A percentile compares a stretch with the other conserved stretches of the same genome.
These are phyloP conservation scores for Leptinotarsa haldemani DNA, from an alignment of 2,888 invertebrate species.

Conservation along the genomic window DNA sequence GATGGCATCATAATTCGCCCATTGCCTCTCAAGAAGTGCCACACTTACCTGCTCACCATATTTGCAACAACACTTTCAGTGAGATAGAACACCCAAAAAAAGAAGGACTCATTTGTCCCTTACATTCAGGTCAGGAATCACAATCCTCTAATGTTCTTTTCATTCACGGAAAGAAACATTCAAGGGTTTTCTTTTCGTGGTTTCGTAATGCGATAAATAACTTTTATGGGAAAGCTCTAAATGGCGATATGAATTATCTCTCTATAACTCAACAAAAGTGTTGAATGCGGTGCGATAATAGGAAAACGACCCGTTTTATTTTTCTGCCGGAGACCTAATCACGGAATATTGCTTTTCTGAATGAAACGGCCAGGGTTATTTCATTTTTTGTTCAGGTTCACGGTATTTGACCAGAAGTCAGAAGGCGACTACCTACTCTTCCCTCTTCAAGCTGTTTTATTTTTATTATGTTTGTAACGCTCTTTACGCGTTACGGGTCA, in stretches of 20 bases:
- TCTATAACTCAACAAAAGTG: conserved; percentile 15
- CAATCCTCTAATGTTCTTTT: neutral
- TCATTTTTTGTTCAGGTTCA: neutral
- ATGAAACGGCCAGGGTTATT: neutral
- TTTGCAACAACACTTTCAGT: too few species aligned
- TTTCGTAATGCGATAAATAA: conserved; percentile 2
- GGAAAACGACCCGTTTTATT: conserved; percentile 4
- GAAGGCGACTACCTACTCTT: too few species aligned
- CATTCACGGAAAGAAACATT: neutral
- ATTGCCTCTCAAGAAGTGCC: too few species aligned
- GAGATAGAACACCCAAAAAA: too few species aligned
- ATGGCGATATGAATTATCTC: conserved; percentile 19
- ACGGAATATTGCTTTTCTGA: neutral
- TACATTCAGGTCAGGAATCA: neutral
- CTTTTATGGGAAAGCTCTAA: conserved; percentile 3
- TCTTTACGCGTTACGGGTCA: too few species aligned
- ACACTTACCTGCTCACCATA: too few species aligned
- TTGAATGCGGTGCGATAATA: conserved; percentile 8
- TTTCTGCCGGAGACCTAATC: neutral
- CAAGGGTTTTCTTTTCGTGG: conserved; percentile 1
- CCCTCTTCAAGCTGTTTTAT: too few species aligned
- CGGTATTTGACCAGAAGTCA: too few species aligned
- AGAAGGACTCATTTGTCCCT: neutral
- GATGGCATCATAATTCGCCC: too few species aligned
- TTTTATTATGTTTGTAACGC: too few species aligned